These are phyloP conservation scores for Pantherophis guttatus DNA, from an alignment of 2,113 vertebrate genomes.

Conservation along the genomic window DNA sequence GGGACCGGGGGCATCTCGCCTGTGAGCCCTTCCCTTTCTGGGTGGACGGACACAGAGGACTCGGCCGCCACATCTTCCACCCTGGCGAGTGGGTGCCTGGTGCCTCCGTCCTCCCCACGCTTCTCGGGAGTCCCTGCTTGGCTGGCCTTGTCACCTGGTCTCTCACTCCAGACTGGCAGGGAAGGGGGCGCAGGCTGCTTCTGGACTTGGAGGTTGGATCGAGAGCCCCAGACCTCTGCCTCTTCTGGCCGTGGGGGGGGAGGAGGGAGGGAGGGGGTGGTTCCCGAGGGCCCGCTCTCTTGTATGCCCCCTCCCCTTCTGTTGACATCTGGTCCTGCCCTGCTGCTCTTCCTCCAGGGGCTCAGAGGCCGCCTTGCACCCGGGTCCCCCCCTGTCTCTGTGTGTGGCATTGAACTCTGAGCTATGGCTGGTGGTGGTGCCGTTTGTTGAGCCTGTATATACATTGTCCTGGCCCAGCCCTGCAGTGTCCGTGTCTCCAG, in stretches of 20 bases:
- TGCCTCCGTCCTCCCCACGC: background rate
- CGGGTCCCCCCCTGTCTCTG: background rate
- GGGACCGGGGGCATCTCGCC: fast-evolving
- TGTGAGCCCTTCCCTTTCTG: background rate
- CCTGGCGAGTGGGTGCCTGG: background rate
- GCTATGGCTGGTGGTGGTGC: constrained; percentile 27
- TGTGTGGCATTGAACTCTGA: constrained; percentile 25
- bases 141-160: background rate
- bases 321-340: background rate
- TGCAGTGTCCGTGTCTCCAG: constrained; percentile 62
- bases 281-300: background rate
- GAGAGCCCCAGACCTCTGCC: background rate
- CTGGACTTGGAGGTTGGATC: background rate
- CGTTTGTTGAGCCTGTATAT: constrained; percentile 62
- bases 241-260: background rate
- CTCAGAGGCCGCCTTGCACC: background rate
- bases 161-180: background rate
- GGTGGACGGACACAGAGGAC: background rate
- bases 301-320: background rate
- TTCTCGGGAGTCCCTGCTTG: background rate
- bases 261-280: background rate
- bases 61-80: background rate
- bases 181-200: background rate
- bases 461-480: constrained; percentile 62
- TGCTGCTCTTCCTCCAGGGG: too few species aligned